phyloP scores from a whole-genome alignment of 2,113 vertebrate species.

The Panthera tigris region DNA sequence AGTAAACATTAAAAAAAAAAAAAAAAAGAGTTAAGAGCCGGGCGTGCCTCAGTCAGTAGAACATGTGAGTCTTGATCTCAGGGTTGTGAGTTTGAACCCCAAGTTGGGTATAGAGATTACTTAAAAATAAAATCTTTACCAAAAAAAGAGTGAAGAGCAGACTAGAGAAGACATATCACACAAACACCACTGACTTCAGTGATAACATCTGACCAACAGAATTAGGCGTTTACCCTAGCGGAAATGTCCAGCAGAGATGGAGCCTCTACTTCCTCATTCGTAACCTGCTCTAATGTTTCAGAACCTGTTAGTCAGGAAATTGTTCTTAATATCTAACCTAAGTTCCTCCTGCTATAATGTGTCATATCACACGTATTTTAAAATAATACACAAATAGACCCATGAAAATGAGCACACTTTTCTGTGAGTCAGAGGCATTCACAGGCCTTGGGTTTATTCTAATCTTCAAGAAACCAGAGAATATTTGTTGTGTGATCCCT shows the following conservation, averaged over 20 bases:
- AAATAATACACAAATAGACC: constrained; percentile 26
- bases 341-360: constrained; percentile 34
- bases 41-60: no score
- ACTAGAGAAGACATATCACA: not conserved
- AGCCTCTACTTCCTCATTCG: constrained; percentile 51
- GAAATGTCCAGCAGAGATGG: not conserved
- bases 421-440: constrained; percentile 64
- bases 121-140: no score
- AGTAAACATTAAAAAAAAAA: no score
- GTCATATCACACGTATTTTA: constrained; percentile 38
- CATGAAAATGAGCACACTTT: constrained; percentile 57
- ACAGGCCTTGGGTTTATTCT: not conserved
- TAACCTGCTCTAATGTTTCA: constrained; percentile 55
- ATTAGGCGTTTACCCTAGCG: not conserved
- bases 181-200: not conserved
- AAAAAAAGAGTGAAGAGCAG: not conserved
- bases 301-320: constrained; percentile 38
- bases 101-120: no score
- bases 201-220: constrained; percentile 12
- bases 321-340: constrained; percentile 41
- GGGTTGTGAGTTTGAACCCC: no score
- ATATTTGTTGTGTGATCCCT: not conserved
- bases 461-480: not conserved
- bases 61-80: no score
- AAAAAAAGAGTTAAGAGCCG: no score